These are phyloP conservation scores for Drosophila colorata DNA, from an alignment of 2,888 invertebrate species.

Conservation along the genomic window DNA sequence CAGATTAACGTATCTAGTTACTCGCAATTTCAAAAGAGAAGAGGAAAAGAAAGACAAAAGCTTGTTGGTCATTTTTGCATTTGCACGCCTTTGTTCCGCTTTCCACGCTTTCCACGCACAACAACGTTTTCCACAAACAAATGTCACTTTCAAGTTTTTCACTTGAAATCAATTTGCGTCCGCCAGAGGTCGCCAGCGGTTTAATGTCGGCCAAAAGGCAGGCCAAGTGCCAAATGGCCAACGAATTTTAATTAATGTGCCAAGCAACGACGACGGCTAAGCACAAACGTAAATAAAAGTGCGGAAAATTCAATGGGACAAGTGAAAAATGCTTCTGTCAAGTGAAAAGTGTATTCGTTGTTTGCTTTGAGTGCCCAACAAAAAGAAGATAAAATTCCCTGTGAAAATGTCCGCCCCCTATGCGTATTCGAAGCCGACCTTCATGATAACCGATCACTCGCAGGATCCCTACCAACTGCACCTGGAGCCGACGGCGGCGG, in stretches of 20 bases:
- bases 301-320: conserved; percentile 18
- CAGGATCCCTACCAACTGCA: conserved; percentile 66
- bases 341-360: conserved; percentile 4
- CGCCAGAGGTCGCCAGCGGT: conserved; percentile 47
- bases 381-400: neutral
- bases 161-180: conserved; percentile 50
- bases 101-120: conserved; percentile 47
- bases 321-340: conserved; percentile 28
- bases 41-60: conserved; percentile 5
- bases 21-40: conserved; percentile 3
- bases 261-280: neutral
- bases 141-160: conserved; percentile 57
- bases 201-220: conserved; percentile 4
- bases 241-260: conserved; percentile 32
- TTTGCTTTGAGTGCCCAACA: too few relatives aligned
- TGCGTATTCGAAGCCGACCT: conserved; percentile 63
- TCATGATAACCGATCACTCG: conserved; percentile 69
- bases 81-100: conserved; percentile 38
- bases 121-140: conserved; percentile 47
- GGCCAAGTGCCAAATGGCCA: conserved; percentile 2
- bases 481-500: conserved; percentile 6
- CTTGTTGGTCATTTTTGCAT: conserved; percentile 8
- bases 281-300: conserved; percentile 22
- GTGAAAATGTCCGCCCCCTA: conserved; percentile 56
- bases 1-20: conserved; percentile 30